Base-by-base conservation (phyloP, 2,797 vertebrate species). In the Choloepus didactylus region DNA sequence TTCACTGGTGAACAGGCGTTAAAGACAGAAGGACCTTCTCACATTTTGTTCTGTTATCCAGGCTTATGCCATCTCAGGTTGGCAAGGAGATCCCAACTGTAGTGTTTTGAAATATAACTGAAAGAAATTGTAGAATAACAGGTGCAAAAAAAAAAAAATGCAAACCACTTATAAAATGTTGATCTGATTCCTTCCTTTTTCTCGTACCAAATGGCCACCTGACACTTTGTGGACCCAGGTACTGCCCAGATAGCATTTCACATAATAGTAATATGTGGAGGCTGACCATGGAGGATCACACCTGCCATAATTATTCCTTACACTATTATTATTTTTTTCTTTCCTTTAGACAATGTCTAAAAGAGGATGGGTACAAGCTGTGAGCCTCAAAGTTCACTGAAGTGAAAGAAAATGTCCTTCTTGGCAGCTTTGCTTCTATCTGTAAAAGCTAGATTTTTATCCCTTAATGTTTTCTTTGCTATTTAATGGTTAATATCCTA, bases 21-120 rank as follows among this genome's bases (percentile, higher is more conserved):
- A 98, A 98, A 98, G 98, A 98, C 98, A 98, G 98, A 98, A 98
- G 98, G 98, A 98, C 98, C 98, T 98, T 98, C 98, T 98, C 98
- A 98, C 98, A 98, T 98, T 98, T 98, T 99, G 98, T 98, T 98
- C 98, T 98, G 98, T 98, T 99, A 99, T 98, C 98, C 98, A 98
- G 98, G 98, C 99, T 99, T 98, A 98, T 98, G 98, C 98, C 98
- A 98, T 98, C 98, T 99, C 99, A 98, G 98, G 98, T 98, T 99
- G 99, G 99, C 99, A 99, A 98, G 98, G 98, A 98, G 98, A 98
- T 98, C 97, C 98, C 98, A 98, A 98, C 98, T 98, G 98, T 98
- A 99, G 98, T 98, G 98, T 98, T 98, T 99, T 98, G 98, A 99
- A 99, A 99, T 98, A 98, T 98, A 98, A 98, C 98, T 98, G 98